Evolutionary conservation across 2,888 invertebrate genomes (phyloP).

Genomic region (Campoplex capitator): DNA sequence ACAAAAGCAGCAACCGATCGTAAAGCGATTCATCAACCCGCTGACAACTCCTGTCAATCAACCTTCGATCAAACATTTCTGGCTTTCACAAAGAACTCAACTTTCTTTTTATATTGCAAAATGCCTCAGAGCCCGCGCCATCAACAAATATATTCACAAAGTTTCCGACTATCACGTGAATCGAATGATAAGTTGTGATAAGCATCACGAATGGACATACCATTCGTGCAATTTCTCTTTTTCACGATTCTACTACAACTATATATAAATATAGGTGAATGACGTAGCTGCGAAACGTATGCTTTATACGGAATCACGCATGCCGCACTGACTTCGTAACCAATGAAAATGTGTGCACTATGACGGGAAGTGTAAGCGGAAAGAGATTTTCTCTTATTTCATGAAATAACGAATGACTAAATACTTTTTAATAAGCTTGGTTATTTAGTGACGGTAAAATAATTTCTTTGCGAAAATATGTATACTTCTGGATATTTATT

Average conservation of each 20-base stretch:
- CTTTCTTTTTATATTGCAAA: slow-evolving; percentile 14
- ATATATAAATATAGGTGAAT: slow-evolving; percentile 41
- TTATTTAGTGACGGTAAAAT: background rate
- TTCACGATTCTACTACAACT: slow-evolving; percentile 29
- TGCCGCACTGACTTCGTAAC: slow-evolving; percentile 60
- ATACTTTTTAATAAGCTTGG: slow-evolving; percentile 18
- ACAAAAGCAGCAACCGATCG: background rate
- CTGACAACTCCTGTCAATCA: background rate
- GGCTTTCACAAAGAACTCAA: background rate
- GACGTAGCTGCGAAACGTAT: slow-evolving; percentile 6
- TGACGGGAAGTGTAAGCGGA: slow-evolving; percentile 48
- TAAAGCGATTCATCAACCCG: background rate
- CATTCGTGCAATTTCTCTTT: slow-evolving; percentile 70
- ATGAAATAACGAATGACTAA: slow-evolving; percentile 66
- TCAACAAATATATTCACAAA: slow-evolving; percentile 27
- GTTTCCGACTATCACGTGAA: slow-evolving; percentile 11
- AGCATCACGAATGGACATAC: slow-evolving; percentile 51
- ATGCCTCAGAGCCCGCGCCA: slow-evolving; percentile 2
- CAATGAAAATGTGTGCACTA: slow-evolving; percentile 51
- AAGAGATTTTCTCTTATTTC: slow-evolving; percentile 63
- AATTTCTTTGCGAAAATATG: background rate
- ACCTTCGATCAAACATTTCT: background rate
- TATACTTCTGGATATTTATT: background rate
- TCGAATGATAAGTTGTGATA: slow-evolving; percentile 59
- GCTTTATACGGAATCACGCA: slow-evolving; percentile 66